A percentile compares a stretch with the other conserved stretches of the same genome.
Conservation (phyloP, 2,113 vertebrate species). For the Heterotilapia buettikoferi region DNA sequence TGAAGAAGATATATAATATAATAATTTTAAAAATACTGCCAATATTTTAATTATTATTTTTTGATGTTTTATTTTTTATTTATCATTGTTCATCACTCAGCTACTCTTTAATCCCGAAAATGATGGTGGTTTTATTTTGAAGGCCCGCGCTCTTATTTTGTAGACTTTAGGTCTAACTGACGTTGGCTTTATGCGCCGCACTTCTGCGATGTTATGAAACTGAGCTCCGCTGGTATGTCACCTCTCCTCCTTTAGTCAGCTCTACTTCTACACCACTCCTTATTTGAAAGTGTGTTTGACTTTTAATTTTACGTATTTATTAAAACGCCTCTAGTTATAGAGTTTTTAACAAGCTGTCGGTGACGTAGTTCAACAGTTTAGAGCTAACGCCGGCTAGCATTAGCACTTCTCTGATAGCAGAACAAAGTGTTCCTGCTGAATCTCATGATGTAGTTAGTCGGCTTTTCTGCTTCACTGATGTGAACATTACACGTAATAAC, state of each 20-base stretch:
- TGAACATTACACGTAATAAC: neutral
- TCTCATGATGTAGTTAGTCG: neutral
- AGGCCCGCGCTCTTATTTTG: accelerated
- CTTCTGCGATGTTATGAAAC: neutral
- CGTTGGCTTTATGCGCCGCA: neutral
- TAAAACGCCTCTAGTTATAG: neutral
- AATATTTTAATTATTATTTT: neutral
- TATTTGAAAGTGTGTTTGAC: neutral
- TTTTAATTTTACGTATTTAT: neutral
- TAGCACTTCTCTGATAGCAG: neutral
- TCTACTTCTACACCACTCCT: neutral
- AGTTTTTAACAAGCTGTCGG: neutral
- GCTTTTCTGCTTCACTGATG: neutral
- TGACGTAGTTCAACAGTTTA: neutral
- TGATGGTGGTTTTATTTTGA: neutral
- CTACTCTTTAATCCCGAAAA: neutral
- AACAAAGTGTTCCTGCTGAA: conserved; percentile 15
- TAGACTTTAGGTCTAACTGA: neutral
- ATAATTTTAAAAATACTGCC: neutral
- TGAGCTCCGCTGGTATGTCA: conserved; percentile 6
- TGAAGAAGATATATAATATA: neutral
- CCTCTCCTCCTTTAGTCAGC: neutral
- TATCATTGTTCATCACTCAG: neutral
- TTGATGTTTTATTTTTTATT: neutral
- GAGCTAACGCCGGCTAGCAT: neutral